Percentiles rank a stretch among this genome's conserved stretches.
Conservation (phyloP, 2,888 invertebrate genomes). For the Cephus spinipes region DNA sequence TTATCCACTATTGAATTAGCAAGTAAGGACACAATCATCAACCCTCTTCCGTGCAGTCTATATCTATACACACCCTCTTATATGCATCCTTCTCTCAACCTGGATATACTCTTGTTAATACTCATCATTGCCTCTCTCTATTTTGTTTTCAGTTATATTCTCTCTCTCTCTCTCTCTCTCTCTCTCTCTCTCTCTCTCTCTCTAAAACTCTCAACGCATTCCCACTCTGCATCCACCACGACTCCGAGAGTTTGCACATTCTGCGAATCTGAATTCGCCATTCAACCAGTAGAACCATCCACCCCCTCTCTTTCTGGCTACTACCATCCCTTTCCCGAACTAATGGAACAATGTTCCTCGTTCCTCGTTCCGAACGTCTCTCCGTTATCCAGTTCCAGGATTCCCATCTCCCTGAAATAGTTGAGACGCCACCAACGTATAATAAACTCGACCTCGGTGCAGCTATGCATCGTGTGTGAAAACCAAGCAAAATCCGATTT, state of each 20-base stretch:
- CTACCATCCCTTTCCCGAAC: background rate
- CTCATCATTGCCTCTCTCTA: background rate
- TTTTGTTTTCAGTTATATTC: background rate
- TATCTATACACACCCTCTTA: background rate
- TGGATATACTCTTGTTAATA: background rate
- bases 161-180: background rate
- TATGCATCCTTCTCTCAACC: background rate
- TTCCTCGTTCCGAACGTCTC: constrained; percentile 18
- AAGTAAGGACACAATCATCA: constrained; percentile 15
- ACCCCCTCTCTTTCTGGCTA: background rate
- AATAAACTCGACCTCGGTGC: constrained; percentile 42
- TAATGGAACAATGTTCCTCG: constrained; percentile 25
- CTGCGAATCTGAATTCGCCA: constrained; percentile 27
- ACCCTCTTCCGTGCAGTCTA: too few relatives aligned
- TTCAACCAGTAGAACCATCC: constrained; percentile 1
- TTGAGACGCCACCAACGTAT: constrained; percentile 35
- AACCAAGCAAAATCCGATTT: background rate
- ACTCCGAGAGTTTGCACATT: constrained; percentile 21
- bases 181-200: background rate
- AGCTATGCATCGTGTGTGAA: background rate
- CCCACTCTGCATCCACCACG: constrained; percentile 12
- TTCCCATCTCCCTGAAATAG: constrained; percentile 42
- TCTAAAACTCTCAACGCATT: constrained; percentile 16
- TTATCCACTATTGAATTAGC: constrained; percentile 18
- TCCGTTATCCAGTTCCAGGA: background rate